Evolutionary conservation across 2,113 vertebrate genomes (phyloP).

Genomic region (Himantopus leucocephalus): DNA sequence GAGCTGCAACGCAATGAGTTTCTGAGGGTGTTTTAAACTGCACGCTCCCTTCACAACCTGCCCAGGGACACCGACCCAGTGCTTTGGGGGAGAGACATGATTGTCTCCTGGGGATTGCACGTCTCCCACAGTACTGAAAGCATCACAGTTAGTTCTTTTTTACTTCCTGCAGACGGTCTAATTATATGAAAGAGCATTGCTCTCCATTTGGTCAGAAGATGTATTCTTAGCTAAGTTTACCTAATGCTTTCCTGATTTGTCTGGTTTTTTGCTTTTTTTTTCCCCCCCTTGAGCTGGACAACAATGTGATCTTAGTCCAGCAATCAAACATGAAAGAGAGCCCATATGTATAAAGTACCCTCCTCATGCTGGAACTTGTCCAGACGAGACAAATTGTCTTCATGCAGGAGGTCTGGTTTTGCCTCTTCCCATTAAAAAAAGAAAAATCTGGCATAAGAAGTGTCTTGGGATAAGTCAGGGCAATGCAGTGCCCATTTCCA

Average conservation of each 20-base stretch:
- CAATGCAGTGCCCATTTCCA: background rate
- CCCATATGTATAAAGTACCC: slow-evolving; percentile 1
- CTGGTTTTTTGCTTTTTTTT: background rate
- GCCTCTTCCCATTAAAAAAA: background rate
- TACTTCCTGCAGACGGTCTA: slow-evolving; percentile 76
- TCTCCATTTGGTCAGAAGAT: slow-evolving; percentile 69
- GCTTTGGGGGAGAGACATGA: slow-evolving; percentile 22
- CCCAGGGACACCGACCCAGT: background rate
- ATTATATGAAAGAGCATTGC: slow-evolving; percentile 74
- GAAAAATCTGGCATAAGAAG: background rate
- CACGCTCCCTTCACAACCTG: background rate
- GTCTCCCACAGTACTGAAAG: slow-evolving; percentile 73
- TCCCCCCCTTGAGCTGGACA: slow-evolving; percentile 18
- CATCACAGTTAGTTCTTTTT: slow-evolving; percentile 75
- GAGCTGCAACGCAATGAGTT: background rate
- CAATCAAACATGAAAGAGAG: slow-evolving; percentile 49
- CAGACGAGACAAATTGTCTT: slow-evolving; percentile 25
- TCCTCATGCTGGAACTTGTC: background rate
- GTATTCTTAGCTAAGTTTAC: slow-evolving; percentile 75
- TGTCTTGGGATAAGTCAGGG: background rate
- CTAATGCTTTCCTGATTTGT: slow-evolving; percentile 51
- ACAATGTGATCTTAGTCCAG: slow-evolving; percentile 31
- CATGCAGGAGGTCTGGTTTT: background rate
- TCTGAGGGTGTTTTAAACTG: background rate
- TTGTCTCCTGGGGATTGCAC: slow-evolving; percentile 45